Evolutionary conservation across 2,797 vertebrate genomes (phyloP), one percentile per base, ranked within the genome.

Genomic region (Platyrinchus mystaceus): DNA sequence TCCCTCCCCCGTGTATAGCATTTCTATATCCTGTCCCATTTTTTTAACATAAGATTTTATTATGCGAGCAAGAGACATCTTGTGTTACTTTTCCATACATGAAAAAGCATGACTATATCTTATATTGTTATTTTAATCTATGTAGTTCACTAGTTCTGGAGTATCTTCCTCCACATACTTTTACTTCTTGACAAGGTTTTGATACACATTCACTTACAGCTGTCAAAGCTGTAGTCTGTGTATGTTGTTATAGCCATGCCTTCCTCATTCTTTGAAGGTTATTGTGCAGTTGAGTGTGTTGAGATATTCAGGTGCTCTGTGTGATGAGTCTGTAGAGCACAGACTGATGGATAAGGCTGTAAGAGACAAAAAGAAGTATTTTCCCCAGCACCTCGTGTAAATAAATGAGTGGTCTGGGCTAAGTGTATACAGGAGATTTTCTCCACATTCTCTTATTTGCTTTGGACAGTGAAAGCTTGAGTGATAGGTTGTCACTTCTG

Each of bases 1-100:
- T 41, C 16, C 13, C 41, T 0, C 0, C 1, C 13, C 12, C 41
- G 34, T n/a, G 4, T 34, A 10, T 71, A 14, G n/a, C 10, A 10
- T 60, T 84, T 69, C 43, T 73, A 2, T 47, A 26, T 73, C 0
- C 1, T 59, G 18, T 66, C 16, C 20, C 7, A 22, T 87, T 90
- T 93, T 85, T 8, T 47, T 83, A 66, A 39, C 6, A 10, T 74
- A 70, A 63, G 12, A 24, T 50, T 77, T 77, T 30, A 26, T 66
- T 82, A 21, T 32, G 70, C 41, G 60, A 18, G 17, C 47, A 56
- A 50, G 22, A 84, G 17, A 34, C 4, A 58, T 24, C 24, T 69
- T 64, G 17, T 47, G 16, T 43, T 89, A 26, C 18, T 64, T 80
- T 81, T 16, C 28, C 19, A 32, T 49, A 32, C 4, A 17, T 73